These are phyloP conservation scores for Abscondita cerata DNA, from an alignment of 2,888 invertebrate species.

Conservation along the genomic window DNA sequence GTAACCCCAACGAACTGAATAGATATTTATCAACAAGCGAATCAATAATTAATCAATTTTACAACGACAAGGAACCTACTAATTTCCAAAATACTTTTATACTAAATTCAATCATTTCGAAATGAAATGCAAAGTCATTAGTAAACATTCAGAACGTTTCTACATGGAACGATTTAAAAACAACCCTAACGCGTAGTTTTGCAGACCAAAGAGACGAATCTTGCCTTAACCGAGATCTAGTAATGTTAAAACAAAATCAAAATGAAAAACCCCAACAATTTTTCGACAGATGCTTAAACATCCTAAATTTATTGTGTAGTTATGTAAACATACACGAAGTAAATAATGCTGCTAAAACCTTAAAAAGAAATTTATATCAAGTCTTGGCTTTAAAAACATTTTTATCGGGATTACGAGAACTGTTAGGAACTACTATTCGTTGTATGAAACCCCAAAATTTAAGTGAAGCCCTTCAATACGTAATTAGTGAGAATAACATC, in stretches of 20 bases:
- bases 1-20: no score
- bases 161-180: no score
- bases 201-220: neutral
- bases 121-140: no score
- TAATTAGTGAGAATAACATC: neutral
- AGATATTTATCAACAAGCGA: no score
- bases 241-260: neutral
- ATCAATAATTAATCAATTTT: no score
- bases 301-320: no score
- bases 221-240: neutral
- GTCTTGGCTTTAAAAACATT: neutral
- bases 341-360: neutral
- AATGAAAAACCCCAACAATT: slow-evolving; percentile 1
- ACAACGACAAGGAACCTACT: no score
- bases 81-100: no score
- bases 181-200: neutral
- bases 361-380: slow-evolving; percentile 1
- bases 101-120: no score
- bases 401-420: neutral
- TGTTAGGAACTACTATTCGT: neutral
- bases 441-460: neutral
- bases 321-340: neutral
- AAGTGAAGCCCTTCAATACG: neutral
- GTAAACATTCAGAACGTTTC: no score
- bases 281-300: neutral